Evolutionary conservation across 2,888 invertebrate species (phyloP), one percentile per base, ranked within the genome.

Genomic region (Lagria hirta): DNA sequence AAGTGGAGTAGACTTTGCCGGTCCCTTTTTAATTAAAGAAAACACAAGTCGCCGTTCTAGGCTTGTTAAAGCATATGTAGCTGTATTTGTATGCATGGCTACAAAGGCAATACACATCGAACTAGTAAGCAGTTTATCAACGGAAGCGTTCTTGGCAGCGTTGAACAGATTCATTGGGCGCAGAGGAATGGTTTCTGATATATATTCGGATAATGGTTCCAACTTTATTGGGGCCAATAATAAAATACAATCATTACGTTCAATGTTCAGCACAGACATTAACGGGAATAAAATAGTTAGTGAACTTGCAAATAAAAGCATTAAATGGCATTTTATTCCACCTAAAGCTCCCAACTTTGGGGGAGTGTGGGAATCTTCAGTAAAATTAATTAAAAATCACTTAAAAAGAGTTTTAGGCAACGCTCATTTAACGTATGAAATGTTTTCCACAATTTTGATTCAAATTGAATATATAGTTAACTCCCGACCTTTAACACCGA

Each of bases 401-500:
- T 13, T 29, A 4, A 7, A 10, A 7, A 4, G 33, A 4, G 10
- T 14, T 4, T n/a, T 33, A 6, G 29, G 29, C 7, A 17, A 33
- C 4, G 7, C 13, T 5, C 5, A 10, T 6, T 22, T 33, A n/a
- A 33, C 17, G 5, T 33, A 7, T 11, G 33, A 33, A 22, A 10
- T 22, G 33, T 21, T 33, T 33, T 4, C 4, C 16, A 18, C 18
- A 18, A 18, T 18, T 6, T 18, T 18, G 6, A 6, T 5, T 18
- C 18, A 18, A 18, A 18, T 29, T 11, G 29, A 29, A 29, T 11
- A 11, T 8, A 8, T 29, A 7, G 5, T 29, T 11, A 29, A 29
- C 8, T 29, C 10, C 10, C n/a, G 33, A 7, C 33, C 33, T 5
- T 11, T 33, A 4, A 22, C 10, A 5, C 23, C 26, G 3, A 4